These are phyloP conservation scores for Hypomecis atomaria DNA, from an alignment of 2,888 invertebrate species.

Conservation along the genomic window DNA sequence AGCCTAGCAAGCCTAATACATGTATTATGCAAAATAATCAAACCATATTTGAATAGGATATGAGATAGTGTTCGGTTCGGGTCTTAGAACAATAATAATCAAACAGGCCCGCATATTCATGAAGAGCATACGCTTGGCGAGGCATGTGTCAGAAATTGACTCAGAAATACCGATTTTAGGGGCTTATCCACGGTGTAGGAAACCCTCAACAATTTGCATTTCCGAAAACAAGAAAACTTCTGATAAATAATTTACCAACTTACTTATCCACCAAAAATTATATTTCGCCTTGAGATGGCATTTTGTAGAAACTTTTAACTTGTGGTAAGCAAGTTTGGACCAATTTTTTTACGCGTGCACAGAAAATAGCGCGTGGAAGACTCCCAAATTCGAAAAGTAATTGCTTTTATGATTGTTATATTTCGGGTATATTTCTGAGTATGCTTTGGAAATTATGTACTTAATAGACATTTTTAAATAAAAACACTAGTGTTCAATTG, in stretches of 20 bases:
- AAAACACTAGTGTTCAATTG: no score
- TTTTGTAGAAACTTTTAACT: conserved; percentile 39
- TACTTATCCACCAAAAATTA: conserved; percentile 9
- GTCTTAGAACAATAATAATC: conserved; percentile 42
- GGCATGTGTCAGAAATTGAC: conserved; percentile 40
- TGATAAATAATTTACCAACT: background rate
- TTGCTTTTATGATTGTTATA: no score
- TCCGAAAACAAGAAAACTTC: background rate
- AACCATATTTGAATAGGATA: conserved; percentile 42
- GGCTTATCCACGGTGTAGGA: conserved; percentile 4
- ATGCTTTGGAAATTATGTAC: no score
- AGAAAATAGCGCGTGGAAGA: background rate
- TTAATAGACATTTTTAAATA: no score
- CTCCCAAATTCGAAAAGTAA: no score
- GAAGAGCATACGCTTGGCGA: conserved; percentile 40
- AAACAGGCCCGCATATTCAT: conserved; percentile 46
- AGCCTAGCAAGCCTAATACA: conserved; percentile 35
- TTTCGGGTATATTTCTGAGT: no score
- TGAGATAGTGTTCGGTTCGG: conserved; percentile 39
- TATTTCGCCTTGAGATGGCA: conserved; percentile 17
- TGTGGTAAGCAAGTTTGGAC: conserved; percentile 43
- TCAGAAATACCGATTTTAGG: conserved; percentile 29
- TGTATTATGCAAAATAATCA: conserved; percentile 37
- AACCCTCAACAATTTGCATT: conserved; percentile 7
- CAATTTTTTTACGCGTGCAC: conserved; percentile 45